phyloP scores from a whole-genome alignment of 1,140 invertebrate genomes.

The Adelges cooleyi region DNA sequence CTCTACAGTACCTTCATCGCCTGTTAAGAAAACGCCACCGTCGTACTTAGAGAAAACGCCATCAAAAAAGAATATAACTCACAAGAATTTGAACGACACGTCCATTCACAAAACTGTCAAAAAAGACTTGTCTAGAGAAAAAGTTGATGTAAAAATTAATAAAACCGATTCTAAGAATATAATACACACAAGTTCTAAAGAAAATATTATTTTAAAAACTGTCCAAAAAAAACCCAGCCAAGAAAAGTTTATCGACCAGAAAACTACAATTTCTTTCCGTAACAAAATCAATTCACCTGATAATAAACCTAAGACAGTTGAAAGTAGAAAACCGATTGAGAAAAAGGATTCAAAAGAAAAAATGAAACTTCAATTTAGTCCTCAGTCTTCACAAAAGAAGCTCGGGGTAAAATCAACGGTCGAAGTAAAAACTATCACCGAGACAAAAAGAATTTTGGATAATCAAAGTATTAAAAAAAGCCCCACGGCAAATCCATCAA shows the following conservation, averaged over 20 bases:
- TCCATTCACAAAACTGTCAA: neutral
- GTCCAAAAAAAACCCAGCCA: neutral
- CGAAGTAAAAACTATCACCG: neutral
- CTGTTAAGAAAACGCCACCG: constrained; percentile 8
- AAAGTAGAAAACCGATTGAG: neutral
- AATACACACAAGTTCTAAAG: constrained; percentile 6
- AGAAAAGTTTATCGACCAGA: neutral
- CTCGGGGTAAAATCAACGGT: neutral
- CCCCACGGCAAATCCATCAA: neutral
- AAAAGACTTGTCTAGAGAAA: constrained; percentile 17
- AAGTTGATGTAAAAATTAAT: constrained; percentile 8
- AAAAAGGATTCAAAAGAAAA: constrained; percentile 10
- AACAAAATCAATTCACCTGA: neutral
- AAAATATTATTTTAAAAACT: neutral
- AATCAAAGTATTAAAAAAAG: neutral
- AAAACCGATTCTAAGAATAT: neutral
- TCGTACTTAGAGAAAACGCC: constrained; percentile 8
- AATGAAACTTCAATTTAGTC: neutral
- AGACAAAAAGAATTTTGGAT: neutral
- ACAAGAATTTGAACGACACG: neutral
- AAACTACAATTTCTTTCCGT: neutral
- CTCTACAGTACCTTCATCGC: neutral
- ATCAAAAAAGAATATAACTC: neutral
- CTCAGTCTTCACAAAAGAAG: constrained; percentile 3
- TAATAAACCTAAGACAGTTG: neutral